Evolutionary conservation across 2,888 invertebrate genomes (phyloP).

Genomic region (Caenorhabditis sulstoni): DNA sequence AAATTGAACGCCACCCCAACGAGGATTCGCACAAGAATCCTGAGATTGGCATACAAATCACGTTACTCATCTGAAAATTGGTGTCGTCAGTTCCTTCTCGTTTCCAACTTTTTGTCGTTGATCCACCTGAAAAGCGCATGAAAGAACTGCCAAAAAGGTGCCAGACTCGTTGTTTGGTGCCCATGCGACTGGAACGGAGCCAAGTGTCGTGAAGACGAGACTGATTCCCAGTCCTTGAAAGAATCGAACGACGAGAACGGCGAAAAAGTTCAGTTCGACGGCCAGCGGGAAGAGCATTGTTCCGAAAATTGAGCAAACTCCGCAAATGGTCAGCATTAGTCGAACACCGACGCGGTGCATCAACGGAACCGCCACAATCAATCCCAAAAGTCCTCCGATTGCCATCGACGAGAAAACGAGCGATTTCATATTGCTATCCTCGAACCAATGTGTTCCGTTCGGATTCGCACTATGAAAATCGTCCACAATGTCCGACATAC

Average conservation of each 20-base stretch:
- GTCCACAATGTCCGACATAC: slow-evolving; percentile 51
- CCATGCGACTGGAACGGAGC: slow-evolving; percentile 50
- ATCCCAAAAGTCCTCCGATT: slow-evolving; percentile 29
- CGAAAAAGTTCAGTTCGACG: slow-evolving; percentile 21
- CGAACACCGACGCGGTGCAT: slow-evolving; percentile 46
- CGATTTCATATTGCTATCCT: slow-evolving; percentile 40
- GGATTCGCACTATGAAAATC: slow-evolving; percentile 25
- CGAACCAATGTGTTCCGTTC: slow-evolving; percentile 47
- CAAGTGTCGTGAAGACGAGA: slow-evolving; percentile 41
- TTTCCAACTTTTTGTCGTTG: not conserved
- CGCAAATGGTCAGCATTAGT: slow-evolving; percentile 40
- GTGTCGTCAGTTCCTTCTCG: not conserved
- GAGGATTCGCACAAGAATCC: slow-evolving; percentile 57
- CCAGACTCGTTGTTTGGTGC: slow-evolving; percentile 44
- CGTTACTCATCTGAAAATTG: slow-evolving; percentile 39
- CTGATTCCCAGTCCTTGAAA: slow-evolving; percentile 46
- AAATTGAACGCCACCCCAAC: slow-evolving; percentile 54
- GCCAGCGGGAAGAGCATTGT: slow-evolving; percentile 49
- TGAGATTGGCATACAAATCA: slow-evolving; percentile 59
- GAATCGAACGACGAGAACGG: slow-evolving; percentile 37
- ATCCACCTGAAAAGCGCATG: slow-evolving; percentile 51
- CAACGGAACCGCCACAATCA: slow-evolving; percentile 42
- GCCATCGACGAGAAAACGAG: slow-evolving; percentile 47
- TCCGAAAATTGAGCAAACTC: slow-evolving; percentile 46
- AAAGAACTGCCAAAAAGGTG: slow-evolving; percentile 45